Conservation (phyloP, 2,888 invertebrate species). For the Eupithecia abbreviata region DNA sequence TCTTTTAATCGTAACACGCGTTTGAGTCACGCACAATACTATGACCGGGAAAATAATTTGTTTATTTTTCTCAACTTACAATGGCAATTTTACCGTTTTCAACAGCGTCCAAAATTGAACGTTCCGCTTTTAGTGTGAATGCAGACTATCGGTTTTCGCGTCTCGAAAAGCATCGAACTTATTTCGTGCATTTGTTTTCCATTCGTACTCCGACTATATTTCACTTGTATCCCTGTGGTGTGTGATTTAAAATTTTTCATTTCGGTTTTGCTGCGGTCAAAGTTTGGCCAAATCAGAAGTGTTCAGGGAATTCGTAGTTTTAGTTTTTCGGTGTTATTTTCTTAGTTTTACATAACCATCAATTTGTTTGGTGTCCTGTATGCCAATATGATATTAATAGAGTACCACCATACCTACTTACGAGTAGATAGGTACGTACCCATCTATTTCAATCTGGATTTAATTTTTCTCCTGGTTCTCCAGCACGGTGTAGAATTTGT, state of each 20-base stretch:
- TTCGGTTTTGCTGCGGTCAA: slow-evolving; percentile 26
- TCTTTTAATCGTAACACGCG: too few species aligned
- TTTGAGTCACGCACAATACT: too few species aligned
- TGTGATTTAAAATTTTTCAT: slow-evolving; percentile 45
- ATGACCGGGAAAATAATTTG: too few species aligned
- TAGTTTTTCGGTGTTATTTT: not conserved
- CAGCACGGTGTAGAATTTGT: not conserved
- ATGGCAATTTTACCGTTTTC: not conserved
- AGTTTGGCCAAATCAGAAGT: slow-evolving; percentile 21
- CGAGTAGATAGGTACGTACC: too few species aligned
- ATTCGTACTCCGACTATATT: slow-evolving; percentile 57
- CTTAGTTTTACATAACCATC: not conserved
- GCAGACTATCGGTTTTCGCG: slow-evolving; percentile 69
- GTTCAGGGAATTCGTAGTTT: not conserved
- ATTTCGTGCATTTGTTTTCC: slow-evolving; percentile 74
- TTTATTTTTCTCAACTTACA: not conserved
- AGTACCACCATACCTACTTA: not conserved
- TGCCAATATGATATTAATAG: not conserved
- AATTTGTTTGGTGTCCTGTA: not conserved
- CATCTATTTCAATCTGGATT: not conserved
- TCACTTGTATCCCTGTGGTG: slow-evolving; percentile 50
- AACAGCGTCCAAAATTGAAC: not conserved
- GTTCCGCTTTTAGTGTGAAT: slow-evolving; percentile 5
- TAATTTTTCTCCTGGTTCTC: not conserved
- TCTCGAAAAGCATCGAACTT: slow-evolving; percentile 74